Conservation (phyloP, 2,113 vertebrate species). For the Notarius lentiginosus region DNA sequence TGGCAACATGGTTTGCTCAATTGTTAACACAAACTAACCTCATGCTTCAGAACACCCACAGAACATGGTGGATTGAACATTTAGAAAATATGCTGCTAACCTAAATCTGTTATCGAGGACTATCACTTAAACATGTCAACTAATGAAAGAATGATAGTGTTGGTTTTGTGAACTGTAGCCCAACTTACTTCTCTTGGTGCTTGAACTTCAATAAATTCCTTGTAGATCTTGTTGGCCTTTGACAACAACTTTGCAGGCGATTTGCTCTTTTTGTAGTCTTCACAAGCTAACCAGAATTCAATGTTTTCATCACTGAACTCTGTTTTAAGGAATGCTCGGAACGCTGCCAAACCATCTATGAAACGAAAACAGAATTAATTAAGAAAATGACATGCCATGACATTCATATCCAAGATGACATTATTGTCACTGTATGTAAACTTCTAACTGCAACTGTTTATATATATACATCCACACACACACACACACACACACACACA, state of each 20-base stretch:
- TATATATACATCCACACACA: no score
- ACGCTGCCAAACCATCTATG: conserved; percentile 84
- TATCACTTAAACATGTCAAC: background rate
- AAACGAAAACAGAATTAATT: conserved; percentile 28
- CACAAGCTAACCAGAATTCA: conserved; percentile 95
- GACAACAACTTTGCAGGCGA: conserved; percentile 79
- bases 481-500: no score
- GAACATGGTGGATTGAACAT: no score
- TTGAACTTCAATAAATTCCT: conserved; percentile 87
- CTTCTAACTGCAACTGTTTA: no score
- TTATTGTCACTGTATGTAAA: no score
- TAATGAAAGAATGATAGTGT: background rate
- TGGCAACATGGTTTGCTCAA: no score
- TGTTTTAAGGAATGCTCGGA: conserved; percentile 86
- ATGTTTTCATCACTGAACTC: conserved; percentile 97
- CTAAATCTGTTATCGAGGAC: no score
- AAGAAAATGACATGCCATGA: no score
- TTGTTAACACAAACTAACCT: no score
- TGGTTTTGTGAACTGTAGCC: background rate
- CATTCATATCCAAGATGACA: no score
- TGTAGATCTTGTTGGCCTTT: conserved; percentile 88
- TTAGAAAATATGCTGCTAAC: no score
- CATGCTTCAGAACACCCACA: no score
- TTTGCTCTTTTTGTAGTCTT: conserved; percentile 91
- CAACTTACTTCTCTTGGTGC: conserved; percentile 82